A percentile compares a stretch with the other conserved stretches of the same genome.
Evolutionary conservation across 1,140 invertebrate species (phyloP).

Genomic region (Drosophila novamexicana): DNA sequence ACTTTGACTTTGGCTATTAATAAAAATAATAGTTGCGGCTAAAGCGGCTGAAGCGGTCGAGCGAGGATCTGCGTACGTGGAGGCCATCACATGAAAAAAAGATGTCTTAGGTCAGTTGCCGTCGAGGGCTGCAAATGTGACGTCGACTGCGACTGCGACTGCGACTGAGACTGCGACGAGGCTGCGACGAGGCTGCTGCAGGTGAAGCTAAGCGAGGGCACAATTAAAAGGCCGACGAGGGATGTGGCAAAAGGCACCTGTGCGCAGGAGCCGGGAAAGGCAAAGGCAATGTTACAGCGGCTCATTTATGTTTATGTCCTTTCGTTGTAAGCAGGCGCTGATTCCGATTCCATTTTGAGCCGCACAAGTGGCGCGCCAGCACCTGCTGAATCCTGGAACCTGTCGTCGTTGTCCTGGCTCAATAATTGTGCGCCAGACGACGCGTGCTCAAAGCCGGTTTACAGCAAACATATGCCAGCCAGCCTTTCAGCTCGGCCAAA

Average conservation of each 20-base stretch:
- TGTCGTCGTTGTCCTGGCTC: conserved; percentile 63
- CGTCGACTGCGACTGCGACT: not conserved
- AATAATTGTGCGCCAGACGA: conserved; percentile 78
- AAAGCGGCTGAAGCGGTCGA: conserved; percentile 70
- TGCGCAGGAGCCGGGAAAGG: conserved; percentile 39
- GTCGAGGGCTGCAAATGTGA: conserved; percentile 6
- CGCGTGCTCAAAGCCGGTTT: conserved; percentile 81
- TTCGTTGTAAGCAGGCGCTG: conserved; percentile 80
- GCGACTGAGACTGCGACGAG: conserved; percentile 1
- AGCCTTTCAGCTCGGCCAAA: conserved; percentile 45
- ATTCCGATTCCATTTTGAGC: conserved; percentile 69
- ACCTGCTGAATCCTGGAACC: conserved; percentile 80
- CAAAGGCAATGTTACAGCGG: conserved; percentile 70
- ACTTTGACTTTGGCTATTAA: conserved; percentile 83
- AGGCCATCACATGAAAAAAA: conserved; percentile 74
- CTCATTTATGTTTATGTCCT: conserved; percentile 83
- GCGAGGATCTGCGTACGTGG: conserved; percentile 39
- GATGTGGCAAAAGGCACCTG: conserved; percentile 57
- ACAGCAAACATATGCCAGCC: conserved; percentile 71
- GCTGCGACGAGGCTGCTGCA: conserved; percentile 51
- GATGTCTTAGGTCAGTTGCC: conserved; percentile 80
- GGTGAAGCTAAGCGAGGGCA: conserved; percentile 69
- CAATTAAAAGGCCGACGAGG: conserved; percentile 70
- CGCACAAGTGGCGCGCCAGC: conserved; percentile 59
- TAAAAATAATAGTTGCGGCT: conserved; percentile 81